phyloP scores from a whole-genome alignment of 1,140 invertebrate genomes.

The Battus philenor region DNA sequence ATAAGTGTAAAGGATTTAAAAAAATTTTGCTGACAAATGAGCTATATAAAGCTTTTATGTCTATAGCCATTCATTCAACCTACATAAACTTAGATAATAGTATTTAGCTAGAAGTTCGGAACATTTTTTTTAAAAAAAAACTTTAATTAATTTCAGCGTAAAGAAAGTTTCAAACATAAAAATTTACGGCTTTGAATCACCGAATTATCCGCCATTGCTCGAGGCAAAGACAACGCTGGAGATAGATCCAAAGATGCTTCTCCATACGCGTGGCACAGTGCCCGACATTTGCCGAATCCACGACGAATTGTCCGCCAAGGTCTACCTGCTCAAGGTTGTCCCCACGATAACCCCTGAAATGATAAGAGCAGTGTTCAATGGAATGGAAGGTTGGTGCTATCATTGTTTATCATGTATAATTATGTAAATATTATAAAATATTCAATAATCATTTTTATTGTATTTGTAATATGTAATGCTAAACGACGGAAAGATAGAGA shows the following conservation, averaged over 20 bases:
- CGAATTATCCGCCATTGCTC: conserved; percentile 88
- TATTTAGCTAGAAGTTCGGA: too few species aligned
- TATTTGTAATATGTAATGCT: too few species aligned
- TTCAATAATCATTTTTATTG: too few species aligned
- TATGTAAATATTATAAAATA: too few species aligned
- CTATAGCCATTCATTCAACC: too few species aligned
- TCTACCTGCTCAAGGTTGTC: conserved; percentile 91
- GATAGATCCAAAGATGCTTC: conserved; percentile 56
- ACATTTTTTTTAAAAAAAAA: too few species aligned
- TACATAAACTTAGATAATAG: too few species aligned
- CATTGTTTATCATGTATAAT: too few species aligned
- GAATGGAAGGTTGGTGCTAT: conserved; percentile 62
- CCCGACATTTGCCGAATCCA: conserved; percentile 79
- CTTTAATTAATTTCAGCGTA: conserved; percentile 78
- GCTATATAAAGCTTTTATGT: too few species aligned
- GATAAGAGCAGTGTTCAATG: conserved; percentile 75
- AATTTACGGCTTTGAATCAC: conserved; percentile 94
- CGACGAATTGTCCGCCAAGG: conserved; percentile 86
- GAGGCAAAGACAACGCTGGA: conserved; percentile 58
- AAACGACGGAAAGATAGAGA: too few species aligned
- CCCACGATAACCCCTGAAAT: conserved; percentile 91
- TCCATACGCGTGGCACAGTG: conserved; percentile 46
- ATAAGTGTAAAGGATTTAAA: too few species aligned
- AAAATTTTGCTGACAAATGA: too few species aligned
- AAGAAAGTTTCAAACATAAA: conserved; percentile 91